Evolutionary conservation across 2,113 vertebrate species (phyloP), one percentile per base, ranked within the genome.

Genomic region (Limnothrissa miodon): DNA sequence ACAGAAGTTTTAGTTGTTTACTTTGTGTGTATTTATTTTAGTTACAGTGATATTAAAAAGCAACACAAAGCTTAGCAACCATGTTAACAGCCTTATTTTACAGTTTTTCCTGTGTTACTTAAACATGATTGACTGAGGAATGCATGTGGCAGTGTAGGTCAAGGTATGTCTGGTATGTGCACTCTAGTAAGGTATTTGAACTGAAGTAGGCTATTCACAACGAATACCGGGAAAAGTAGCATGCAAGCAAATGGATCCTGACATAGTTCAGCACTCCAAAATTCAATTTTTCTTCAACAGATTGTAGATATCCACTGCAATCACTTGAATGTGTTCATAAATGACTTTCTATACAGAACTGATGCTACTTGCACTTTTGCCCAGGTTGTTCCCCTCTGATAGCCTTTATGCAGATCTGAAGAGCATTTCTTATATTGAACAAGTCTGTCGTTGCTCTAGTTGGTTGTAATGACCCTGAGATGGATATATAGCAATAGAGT

Each of bases 171-270:
- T 74, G 66, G n/a, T n/a, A 33, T 36, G 66, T 74, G 29, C 66
- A 74, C 66, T 74, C 29, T 19, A 33, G 29, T 33, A 13, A 36
- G 66, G 29, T 15, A 74, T 74, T 74, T 74, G 25, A 74, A 15
- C 15, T 74, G 66, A 74, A 74, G 66, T 13, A 74, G 66, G 29
- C 10, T 15, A 66, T 29, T 33, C 29, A 15, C 15, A 11, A 13
- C 7, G 36, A 39, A 74, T 33, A 74, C 29, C 66, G 17, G 66
- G 29, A 36, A 11, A 74, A 74, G 66, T 74, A 74, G 66, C 66
- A 74, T 36, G 66, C 66, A 74, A 13, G 66, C 66, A 74, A 74
- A 74, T 74, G 66, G 10, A 74, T 74, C 25, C 66, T 39, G 33
- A 5, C 66, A 74, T 74, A 36, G 33, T 74, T 74, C 66, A 33